These are phyloP conservation scores for Pangasius krempfi DNA, from an alignment of 2,797 vertebrate genomes.

Conservation along the genomic window DNA sequence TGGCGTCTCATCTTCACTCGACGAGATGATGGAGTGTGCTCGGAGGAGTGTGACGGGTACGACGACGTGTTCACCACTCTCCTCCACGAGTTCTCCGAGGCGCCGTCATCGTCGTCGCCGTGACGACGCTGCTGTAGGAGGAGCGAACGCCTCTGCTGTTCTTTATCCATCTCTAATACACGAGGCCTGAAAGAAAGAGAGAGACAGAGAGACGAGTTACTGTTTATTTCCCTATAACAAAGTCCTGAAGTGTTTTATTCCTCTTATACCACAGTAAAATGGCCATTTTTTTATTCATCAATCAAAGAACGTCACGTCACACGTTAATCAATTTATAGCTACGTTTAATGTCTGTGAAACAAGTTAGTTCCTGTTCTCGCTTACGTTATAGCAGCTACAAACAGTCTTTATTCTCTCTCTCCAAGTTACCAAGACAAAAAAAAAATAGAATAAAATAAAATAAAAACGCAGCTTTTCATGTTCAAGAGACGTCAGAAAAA, in stretches of 20 bases:
- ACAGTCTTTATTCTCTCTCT: no score
- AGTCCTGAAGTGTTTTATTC: no score
- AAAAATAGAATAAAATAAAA: no score
- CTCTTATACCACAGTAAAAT: neutral
- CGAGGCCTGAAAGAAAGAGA: slow-evolving; percentile 80
- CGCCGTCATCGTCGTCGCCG: slow-evolving; percentile 56
- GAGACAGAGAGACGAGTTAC: neutral
- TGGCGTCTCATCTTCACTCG: slow-evolving; percentile 97
- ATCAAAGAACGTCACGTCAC: no score
- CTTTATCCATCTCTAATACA: slow-evolving; percentile 98
- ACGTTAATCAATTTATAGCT: no score
- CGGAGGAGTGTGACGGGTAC: slow-evolving; percentile 67
- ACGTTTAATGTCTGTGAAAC: no score
- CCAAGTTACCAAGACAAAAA: no score
- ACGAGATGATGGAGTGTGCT: slow-evolving; percentile 81
- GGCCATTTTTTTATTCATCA: no score
- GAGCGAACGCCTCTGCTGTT: slow-evolving; percentile 90
- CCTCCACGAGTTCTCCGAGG: slow-evolving; percentile 88
- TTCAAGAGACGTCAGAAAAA: no score
- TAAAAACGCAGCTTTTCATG: no score
- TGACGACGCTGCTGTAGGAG: slow-evolving; percentile 73
- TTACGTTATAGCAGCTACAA: no score
- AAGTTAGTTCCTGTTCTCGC: no score
- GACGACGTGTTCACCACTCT: slow-evolving; percentile 77
- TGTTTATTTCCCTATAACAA: neutral